Percentiles rank a stretch among this genome's conserved stretches.
These are phyloP conservation scores for Shinisaurus crocodilurus DNA, from an alignment of 2,113 vertebrate species.

Conservation along the genomic window DNA sequence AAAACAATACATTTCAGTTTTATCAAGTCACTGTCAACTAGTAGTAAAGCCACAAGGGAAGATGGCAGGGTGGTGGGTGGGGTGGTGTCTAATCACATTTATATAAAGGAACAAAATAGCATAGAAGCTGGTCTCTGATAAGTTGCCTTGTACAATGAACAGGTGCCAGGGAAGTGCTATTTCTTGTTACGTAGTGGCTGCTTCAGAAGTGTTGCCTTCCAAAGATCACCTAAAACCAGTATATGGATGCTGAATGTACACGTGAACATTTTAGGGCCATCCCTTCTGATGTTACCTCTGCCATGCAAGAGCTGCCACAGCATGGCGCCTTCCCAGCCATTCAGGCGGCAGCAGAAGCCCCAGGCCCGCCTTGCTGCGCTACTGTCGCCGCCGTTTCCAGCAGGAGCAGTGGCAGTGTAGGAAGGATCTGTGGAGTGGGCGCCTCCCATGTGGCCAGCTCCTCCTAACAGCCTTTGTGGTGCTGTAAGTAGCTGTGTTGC, in stretches of 20 bases:
- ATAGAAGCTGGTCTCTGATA: constrained; percentile 77
- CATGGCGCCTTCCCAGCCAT: background rate
- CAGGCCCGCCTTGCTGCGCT: too few species aligned
- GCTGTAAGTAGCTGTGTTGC: background rate
- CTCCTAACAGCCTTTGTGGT: background rate
- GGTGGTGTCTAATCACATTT: constrained; percentile 77
- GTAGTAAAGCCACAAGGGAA: constrained; percentile 80
- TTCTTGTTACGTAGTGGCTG: constrained; percentile 72
- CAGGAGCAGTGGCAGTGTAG: background rate
- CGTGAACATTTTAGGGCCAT: constrained; percentile 68
- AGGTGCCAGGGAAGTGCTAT: constrained; percentile 80
- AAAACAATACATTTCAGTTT: constrained; percentile 73
- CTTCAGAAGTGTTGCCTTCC: constrained; percentile 79
- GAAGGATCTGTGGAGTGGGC: too few species aligned
- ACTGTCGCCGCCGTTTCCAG: background rate
- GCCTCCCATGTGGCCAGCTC: background rate
- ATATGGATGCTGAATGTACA: constrained; percentile 79
- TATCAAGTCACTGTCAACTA: constrained; percentile 73
- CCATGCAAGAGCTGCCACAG: background rate
- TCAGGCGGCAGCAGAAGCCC: background rate
- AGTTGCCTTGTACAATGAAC: constrained; percentile 83
- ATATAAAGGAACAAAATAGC: constrained; percentile 74
- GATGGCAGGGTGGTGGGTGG: background rate
- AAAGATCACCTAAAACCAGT: constrained; percentile 76
- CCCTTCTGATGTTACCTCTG: background rate